Conservation (phyloP, 1,140 invertebrate genomes). For the Lethocerus indicus region DNA sequence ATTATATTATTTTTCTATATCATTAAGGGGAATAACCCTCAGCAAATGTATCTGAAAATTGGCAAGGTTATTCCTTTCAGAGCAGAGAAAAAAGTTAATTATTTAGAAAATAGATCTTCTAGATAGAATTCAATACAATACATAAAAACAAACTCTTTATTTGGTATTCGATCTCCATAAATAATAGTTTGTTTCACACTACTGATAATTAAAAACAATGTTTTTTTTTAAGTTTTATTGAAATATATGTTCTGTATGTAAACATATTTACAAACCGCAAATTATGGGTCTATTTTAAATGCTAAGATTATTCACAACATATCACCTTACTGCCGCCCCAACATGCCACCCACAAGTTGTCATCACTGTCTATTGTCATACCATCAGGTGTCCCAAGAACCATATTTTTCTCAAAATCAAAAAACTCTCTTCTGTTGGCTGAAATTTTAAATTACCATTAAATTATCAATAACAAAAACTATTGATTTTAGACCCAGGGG, state of each 20-base stretch:
- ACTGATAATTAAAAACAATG: not conserved
- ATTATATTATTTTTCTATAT: not conserved
- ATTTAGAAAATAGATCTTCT: no score
- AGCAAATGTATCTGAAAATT: not conserved
- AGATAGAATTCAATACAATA: no score
- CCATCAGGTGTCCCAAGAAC: constrained; percentile 40
- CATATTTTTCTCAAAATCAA: constrained; percentile 27
- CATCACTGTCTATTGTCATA: constrained; percentile 47
- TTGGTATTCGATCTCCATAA: not conserved
- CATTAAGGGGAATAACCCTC: not conserved
- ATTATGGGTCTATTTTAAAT: not conserved
- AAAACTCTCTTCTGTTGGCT: constrained; percentile 27
- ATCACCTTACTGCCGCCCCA: constrained; percentile 27
- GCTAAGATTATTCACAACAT: not conserved
- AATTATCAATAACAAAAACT: no score
- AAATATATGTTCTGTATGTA: not conserved
- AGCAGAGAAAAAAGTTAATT: no score
- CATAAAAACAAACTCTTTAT: not conserved
- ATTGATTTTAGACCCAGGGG: no score
- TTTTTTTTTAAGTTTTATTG: not conserved
- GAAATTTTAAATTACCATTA: not conserved
- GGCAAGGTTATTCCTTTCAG: no score
- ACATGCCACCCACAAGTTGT: constrained; percentile 45
- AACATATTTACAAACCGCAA: not conserved
- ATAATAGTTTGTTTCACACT: not conserved